These are phyloP conservation scores for Clarias macrocephalus DNA, from an alignment of 2,113 vertebrate species.

Conservation along the genomic window DNA sequence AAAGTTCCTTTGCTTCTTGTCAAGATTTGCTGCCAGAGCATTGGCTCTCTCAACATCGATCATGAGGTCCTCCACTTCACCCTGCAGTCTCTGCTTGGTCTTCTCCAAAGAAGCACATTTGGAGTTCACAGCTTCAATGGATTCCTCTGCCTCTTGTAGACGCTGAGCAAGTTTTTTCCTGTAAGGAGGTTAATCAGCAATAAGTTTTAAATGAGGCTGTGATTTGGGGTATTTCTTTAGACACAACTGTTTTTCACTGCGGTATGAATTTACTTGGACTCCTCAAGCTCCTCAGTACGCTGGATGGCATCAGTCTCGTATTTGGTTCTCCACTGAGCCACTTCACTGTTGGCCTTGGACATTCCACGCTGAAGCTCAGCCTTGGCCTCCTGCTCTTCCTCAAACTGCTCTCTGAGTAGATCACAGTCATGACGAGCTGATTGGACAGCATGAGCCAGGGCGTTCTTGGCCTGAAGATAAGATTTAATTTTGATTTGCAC, in stretches of 20 bases:
- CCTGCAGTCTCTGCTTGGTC: too few relatives aligned
- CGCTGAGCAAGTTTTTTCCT: conserved; percentile 69
- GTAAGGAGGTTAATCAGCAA: background rate
- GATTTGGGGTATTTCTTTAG: background rate
- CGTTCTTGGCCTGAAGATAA: conserved; percentile 14
- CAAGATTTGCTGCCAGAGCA: too few relatives aligned
- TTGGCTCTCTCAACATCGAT: too few relatives aligned
- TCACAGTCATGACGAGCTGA: conserved; percentile 65
- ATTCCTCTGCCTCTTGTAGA: too few relatives aligned
- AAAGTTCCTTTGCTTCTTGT: too few relatives aligned
- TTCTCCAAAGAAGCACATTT: too few relatives aligned
- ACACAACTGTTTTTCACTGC: too few relatives aligned
- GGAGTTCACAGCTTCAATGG: too few relatives aligned
- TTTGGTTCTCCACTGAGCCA: too few relatives aligned
- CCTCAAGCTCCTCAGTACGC: conserved; percentile 83
- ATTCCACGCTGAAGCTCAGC: conserved; percentile 78
- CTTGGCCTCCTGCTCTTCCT: too few relatives aligned
- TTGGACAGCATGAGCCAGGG: conserved; percentile 74
- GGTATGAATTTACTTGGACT: conserved; percentile 67
- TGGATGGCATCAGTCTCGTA: conserved; percentile 85
- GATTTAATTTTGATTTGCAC: background rate
- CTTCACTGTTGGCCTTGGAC: conserved; percentile 86
- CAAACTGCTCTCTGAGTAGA: too few relatives aligned
- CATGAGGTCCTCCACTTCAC: too few relatives aligned
- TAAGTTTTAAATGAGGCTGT: background rate